Base-by-base conservation (phyloP, 2,797 vertebrate genomes). In the Amblyraja radiata region DNA sequence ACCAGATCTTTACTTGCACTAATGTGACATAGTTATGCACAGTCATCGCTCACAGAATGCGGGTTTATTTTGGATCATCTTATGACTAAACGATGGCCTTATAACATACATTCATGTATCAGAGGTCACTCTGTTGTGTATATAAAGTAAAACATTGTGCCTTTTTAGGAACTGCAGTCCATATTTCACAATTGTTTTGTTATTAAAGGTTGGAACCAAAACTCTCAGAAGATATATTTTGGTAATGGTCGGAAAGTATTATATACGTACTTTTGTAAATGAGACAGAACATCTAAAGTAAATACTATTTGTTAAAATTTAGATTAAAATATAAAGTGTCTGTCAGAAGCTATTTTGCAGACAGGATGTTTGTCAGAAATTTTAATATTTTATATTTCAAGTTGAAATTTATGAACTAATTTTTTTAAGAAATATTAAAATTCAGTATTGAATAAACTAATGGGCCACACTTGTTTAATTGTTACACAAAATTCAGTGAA, bases 311-410 rank as follows among this genome's bases (percentile, higher is more conserved):
- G 68, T 92, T 90, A 74, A 92, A 73, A 73, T 39, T 6, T 92
- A 23, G 39, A 76, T 74, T 28, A 54, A 76, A 46, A n/a, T 92
- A 39, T 46, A 54, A 91, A 91, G 63, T 25, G 86, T 90, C 32
- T 28, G 39, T 54, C 39, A 92, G 8, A 8, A 92, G 58, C 54
- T 74, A 76, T 76, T 92, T 76, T 92, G 90, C 23, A 28, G 39
- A 74, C 10, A 9, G 65, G 73, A 58, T 54, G 11, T 92, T 58
- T 54, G 90, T 76, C 36, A 76, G 73, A 92, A 76, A 76, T 74
- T 92, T 92, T 76, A 76, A 88, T 58, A 92, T 76, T 92, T 92
- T 92, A 76, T 92, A 92, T 92, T 92, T 76, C 23, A 76, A 54
- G 39, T 92, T 91, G 25, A 54, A 92, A 58, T 92, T 92, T 92